Percentiles rank a stretch among this genome's conserved stretches.
Evolutionary conservation across 2,797 vertebrate species (phyloP).

Genomic region (Valencia hispanica): DNA sequence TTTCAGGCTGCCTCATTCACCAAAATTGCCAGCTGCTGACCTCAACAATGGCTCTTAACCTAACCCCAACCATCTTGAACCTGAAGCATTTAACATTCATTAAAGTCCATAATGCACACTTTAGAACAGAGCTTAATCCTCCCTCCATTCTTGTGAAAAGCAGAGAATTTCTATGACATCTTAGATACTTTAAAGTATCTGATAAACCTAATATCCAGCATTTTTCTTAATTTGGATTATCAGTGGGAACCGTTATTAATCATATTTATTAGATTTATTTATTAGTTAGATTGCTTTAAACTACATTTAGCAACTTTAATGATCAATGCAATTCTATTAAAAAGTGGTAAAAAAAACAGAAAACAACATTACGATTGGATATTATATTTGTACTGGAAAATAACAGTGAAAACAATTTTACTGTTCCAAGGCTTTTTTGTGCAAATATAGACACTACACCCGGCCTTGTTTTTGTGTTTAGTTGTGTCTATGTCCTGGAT

Average conservation of each 20-base stretch:
- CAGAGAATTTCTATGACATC: constrained; percentile 38
- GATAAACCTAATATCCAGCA: background rate
- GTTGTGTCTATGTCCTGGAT: background rate
- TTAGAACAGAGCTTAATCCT: constrained; percentile 34
- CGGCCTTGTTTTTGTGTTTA: background rate
- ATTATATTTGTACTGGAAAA: background rate
- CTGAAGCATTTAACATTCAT: constrained; percentile 39
- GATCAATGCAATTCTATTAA: background rate
- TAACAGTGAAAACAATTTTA: background rate
- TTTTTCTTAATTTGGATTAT: background rate
- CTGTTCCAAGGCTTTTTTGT: background rate
- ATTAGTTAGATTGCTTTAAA: background rate
- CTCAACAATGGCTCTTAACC: constrained; percentile 53
- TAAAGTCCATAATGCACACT: constrained; percentile 34
- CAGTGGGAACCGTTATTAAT: background rate
- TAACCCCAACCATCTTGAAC: constrained; percentile 43
- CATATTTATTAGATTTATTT: background rate
- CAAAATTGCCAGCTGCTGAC: constrained; percentile 62
- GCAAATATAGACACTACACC: background rate
- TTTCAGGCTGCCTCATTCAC: constrained; percentile 34
- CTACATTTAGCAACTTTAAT: too few species aligned
- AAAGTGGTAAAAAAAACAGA: background rate
- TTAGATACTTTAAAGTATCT: constrained; percentile 10
- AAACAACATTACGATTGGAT: background rate
- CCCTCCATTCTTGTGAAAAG: constrained; percentile 49